These are phyloP conservation scores for Eilema sororculum DNA, from an alignment of 2,888 invertebrate genomes.

Conservation along the genomic window DNA sequence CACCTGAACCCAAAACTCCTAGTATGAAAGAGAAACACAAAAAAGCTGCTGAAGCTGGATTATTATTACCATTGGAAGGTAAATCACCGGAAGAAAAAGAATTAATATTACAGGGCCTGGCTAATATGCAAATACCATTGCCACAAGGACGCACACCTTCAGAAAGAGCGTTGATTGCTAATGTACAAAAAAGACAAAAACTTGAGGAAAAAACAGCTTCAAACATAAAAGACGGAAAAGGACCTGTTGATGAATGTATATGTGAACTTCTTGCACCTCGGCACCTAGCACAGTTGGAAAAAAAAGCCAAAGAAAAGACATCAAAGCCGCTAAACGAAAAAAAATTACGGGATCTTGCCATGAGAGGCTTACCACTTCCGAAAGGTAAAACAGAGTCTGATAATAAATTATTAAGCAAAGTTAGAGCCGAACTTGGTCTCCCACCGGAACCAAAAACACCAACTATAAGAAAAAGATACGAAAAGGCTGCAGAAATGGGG, in stretches of 20 bases:
- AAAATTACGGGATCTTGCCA: conserved; percentile 43
- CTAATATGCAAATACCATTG: conserved; percentile 48
- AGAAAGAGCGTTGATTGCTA: conserved; percentile 48
- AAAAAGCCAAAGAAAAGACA: conserved; percentile 33
- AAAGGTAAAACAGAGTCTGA: conserved; percentile 54
- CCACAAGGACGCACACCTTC: conserved; percentile 56
- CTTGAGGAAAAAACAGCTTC: conserved; percentile 45
- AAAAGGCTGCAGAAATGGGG: conserved; percentile 51
- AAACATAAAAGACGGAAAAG: conserved; percentile 9
- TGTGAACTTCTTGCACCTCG: not conserved
- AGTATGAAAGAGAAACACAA: conserved; percentile 26
- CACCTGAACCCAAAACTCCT: too few relatives aligned
- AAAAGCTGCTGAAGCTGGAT: conserved; percentile 22
- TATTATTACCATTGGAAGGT: conserved; percentile 50
- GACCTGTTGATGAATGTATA: conserved; percentile 13
- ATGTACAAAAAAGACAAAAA: conserved; percentile 22
- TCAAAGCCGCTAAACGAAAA: conserved; percentile 37
- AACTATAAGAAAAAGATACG: conserved; percentile 45
- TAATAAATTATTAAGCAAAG: conserved; percentile 51
- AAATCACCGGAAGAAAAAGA: conserved; percentile 53
- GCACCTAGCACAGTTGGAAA: not conserved
- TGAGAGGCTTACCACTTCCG: conserved; percentile 46
- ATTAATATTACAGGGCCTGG: conserved; percentile 47
- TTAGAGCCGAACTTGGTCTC: conserved; percentile 53
- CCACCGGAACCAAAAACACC: conserved; percentile 53